phyloP scores from a whole-genome alignment of 2,888 invertebrate genomes.

The Timandra comae region DNA sequence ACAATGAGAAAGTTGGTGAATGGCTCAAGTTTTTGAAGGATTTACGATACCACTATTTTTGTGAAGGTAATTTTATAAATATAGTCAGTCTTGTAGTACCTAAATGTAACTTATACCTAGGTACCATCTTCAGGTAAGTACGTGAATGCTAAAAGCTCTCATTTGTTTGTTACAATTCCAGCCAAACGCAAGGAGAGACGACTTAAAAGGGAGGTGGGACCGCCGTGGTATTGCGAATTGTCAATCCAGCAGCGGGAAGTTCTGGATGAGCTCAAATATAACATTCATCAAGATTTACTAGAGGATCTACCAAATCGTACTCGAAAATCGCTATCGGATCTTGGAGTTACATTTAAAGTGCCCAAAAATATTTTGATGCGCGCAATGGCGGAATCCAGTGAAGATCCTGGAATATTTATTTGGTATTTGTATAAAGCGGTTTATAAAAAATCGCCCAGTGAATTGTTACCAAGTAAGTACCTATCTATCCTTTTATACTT shows the following conservation, averaged over 20 bases:
- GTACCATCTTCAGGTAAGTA: too few relatives aligned
- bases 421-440: constrained; percentile 55
- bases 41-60: constrained; percentile 36
- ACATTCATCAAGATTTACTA: constrained; percentile 59
- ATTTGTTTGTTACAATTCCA: constrained; percentile 13
- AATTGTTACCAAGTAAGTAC: constrained; percentile 37
- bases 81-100: neutral
- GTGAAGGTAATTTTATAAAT: constrained; percentile 51
- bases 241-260: constrained; percentile 47
- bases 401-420: constrained; percentile 63
- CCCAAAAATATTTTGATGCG: constrained; percentile 40
- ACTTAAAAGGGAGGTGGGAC: constrained; percentile 44
- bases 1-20: constrained; percentile 56
- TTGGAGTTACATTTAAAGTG: constrained; percentile 50
- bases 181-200: constrained; percentile 37
- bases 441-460: constrained; percentile 51
- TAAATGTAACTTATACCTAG: neutral
- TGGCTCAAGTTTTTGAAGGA: constrained; percentile 58
- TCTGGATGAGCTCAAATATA: constrained; percentile 34
- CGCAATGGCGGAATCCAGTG: constrained; percentile 43
- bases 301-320: constrained; percentile 52
- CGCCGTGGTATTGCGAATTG: constrained; percentile 56
- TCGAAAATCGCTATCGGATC: constrained; percentile 39
- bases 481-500: neutral
- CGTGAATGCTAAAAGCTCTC: neutral